Percentiles rank a stretch among this genome's conserved stretches.
Conservation (phyloP, 1,140 invertebrate species). For the Lordiphosa clarofinis region DNA sequence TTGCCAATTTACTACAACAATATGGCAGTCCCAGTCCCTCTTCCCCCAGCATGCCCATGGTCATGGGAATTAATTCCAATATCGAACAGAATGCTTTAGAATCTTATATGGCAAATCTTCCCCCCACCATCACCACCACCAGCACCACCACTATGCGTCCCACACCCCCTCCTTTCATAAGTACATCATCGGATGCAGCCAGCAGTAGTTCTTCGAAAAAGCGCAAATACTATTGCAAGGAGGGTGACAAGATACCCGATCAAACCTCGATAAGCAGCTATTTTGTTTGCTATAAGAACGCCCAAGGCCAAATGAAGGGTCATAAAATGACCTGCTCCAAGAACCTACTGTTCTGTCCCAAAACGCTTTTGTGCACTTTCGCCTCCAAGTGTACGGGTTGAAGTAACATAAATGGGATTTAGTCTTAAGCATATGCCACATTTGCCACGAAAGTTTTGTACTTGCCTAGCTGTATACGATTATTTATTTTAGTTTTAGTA, state of each 20-base stretch:
- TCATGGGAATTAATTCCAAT: slow-evolving; percentile 19
- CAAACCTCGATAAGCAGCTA: slow-evolving; percentile 74
- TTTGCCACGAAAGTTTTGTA: slow-evolving; percentile 39
- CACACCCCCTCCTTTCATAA: slow-evolving; percentile 12
- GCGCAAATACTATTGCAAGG: slow-evolving; percentile 74
- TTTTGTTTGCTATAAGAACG: slow-evolving; percentile 76
- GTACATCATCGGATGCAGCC: not conserved
- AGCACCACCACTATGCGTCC: slow-evolving; percentile 30
- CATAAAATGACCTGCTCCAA: slow-evolving; percentile 78
- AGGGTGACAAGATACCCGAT: slow-evolving; percentile 76
- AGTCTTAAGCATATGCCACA: slow-evolving; percentile 43
- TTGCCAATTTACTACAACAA: slow-evolving; percentile 65
- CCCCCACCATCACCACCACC: slow-evolving; percentile 31
- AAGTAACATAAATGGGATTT: not conserved
- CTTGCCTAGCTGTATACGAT: slow-evolving; percentile 39
- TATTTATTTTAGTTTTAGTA: slow-evolving; percentile 67
- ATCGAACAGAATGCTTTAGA: slow-evolving; percentile 54
- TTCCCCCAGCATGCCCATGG: not conserved
- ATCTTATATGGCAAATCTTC: slow-evolving; percentile 48
- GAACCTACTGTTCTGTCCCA: slow-evolving; percentile 68
- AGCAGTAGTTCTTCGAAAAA: slow-evolving; percentile 39
- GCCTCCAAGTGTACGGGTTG: slow-evolving; percentile 61
- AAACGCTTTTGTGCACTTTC: slow-evolving; percentile 66
- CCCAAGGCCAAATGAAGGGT: slow-evolving; percentile 70
- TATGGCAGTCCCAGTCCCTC: slow-evolving; percentile 26